Conservation (phyloP, 2,113 vertebrate genomes). For the Microcebus griseorufus region DNA sequence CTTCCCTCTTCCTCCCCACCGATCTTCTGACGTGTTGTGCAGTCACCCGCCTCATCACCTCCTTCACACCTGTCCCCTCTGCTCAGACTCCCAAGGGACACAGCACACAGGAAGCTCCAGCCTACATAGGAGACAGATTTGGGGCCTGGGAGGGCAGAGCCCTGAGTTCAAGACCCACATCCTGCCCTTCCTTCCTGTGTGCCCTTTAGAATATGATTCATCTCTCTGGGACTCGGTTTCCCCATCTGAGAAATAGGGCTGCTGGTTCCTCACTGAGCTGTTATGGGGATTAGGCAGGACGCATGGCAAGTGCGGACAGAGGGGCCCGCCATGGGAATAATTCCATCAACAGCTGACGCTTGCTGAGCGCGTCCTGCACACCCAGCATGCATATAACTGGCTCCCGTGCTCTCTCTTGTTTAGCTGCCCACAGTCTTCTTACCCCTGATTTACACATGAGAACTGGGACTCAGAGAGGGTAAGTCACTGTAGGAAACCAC, state of each 20-base stretch:
- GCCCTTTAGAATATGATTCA: background rate
- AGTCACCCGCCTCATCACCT: background rate
- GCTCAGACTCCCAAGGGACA: background rate
- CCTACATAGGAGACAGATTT: background rate
- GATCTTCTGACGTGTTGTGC: background rate
- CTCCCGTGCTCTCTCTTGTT: fast-evolving
- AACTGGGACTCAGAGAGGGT: too few species aligned
- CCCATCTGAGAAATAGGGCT: background rate
- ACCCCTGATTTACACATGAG: background rate
- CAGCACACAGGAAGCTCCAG: background rate
- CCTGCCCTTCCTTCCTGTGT: background rate
- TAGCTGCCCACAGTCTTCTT: background rate
- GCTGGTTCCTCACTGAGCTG: background rate
- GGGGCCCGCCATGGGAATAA: fast-evolving
- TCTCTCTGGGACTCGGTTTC: background rate
- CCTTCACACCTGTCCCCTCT: background rate
- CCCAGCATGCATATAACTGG: fast-evolving
- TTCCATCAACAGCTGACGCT: fast-evolving
- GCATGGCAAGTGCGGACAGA: background rate
- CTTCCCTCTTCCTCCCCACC: background rate
- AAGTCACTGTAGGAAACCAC: background rate
- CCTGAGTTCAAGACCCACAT: background rate
- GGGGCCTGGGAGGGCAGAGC: background rate
- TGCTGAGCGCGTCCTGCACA: fast-evolving
- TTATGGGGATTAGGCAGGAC: background rate